phyloP scores from a whole-genome alignment of 1,140 invertebrate species.

The Pygmarrhopalites habei region DNA sequence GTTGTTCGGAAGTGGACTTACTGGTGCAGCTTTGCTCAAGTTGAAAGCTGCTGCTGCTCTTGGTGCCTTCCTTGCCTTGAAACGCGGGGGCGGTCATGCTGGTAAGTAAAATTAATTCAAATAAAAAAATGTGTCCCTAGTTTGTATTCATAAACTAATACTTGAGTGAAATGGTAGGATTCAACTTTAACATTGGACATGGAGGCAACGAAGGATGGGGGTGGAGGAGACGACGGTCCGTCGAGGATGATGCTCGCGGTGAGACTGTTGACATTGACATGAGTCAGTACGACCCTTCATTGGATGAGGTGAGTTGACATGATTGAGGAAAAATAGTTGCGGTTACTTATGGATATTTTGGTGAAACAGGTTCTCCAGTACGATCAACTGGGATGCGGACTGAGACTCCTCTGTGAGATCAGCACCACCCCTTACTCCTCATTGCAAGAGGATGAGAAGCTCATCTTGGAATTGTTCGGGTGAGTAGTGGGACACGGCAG shows the following conservation, averaged over 20 bases:
- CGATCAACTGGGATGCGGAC: conserved; percentile 40
- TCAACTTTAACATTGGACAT: conserved; percentile 6
- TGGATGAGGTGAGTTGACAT: too few species aligned
- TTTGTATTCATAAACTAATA: too few species aligned
- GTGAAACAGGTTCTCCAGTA: conserved; percentile 35
- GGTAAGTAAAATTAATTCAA: conserved; percentile 12
- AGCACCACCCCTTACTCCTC: conserved; percentile 30
- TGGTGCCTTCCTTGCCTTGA: conserved; percentile 22
- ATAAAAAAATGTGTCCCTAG: too few species aligned
- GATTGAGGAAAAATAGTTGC: too few species aligned
- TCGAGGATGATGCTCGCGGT: conserved; percentile 15
- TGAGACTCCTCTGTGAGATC: conserved; percentile 41
- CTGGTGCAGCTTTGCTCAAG: conserved; percentile 34
- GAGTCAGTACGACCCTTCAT: conserved; percentile 27
- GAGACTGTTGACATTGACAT: conserved; percentile 17
- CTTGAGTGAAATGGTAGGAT: too few species aligned
- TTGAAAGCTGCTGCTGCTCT: conserved; percentile 37
- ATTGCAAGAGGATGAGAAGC: conserved; percentile 38
- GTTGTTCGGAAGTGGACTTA: conserved; percentile 23
- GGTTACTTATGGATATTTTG: too few species aligned
- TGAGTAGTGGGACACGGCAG: conserved; percentile 20
- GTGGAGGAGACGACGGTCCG: not conserved
- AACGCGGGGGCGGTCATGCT: not conserved
- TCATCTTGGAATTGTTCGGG: conserved; percentile 42
- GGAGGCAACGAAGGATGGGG: conserved; percentile 2